A percentile compares a stretch with the other conserved stretches of the same genome.
Conservation (phyloP, 92 coral and sea anemone species). For the Chrysogorgia sp. region DNA sequence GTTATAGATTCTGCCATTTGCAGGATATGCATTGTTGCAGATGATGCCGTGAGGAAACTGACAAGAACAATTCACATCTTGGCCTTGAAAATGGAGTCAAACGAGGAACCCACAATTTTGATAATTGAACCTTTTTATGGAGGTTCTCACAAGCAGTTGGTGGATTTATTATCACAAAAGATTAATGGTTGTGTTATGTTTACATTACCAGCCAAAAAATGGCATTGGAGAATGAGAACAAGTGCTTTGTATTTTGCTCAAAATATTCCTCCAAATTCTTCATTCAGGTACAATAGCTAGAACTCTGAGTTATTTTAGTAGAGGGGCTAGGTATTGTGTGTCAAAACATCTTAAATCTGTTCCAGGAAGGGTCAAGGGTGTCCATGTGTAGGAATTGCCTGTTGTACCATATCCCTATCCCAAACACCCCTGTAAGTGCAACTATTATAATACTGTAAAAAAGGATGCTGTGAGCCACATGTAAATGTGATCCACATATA, state of each 20-base stretch:
- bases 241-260: conserved; percentile 83
- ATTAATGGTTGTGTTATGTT: conserved; percentile 63
- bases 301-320: conserved; percentile 1
- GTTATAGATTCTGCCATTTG: too few relatives aligned
- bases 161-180: conserved; percentile 66
- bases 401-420: too few relatives aligned
- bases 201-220: conserved; percentile 86
- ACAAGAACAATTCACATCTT: too few relatives aligned
- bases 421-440: too few relatives aligned
- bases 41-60: too few relatives aligned
- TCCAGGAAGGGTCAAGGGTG: too few relatives aligned
- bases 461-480: too few relatives aligned
- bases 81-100: background rate
- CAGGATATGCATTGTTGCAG: too few relatives aligned
- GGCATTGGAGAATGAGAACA: conserved; percentile 99
- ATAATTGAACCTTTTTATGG: conserved; percentile 93
- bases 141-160: conserved; percentile 86
- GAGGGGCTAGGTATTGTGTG: background rate
- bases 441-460: too few relatives aligned
- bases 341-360: too few relatives aligned
- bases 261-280: conserved; percentile 57
- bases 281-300: conserved; percentile 59
- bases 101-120: conserved; percentile 25
- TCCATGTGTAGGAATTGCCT: too few relatives aligned
- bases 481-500: too few relatives aligned